Evolutionary conservation across 1,140 invertebrate species (phyloP), one percentile per base, ranked within the genome.

Genomic region (Camponotus pennsylvanicus): DNA sequence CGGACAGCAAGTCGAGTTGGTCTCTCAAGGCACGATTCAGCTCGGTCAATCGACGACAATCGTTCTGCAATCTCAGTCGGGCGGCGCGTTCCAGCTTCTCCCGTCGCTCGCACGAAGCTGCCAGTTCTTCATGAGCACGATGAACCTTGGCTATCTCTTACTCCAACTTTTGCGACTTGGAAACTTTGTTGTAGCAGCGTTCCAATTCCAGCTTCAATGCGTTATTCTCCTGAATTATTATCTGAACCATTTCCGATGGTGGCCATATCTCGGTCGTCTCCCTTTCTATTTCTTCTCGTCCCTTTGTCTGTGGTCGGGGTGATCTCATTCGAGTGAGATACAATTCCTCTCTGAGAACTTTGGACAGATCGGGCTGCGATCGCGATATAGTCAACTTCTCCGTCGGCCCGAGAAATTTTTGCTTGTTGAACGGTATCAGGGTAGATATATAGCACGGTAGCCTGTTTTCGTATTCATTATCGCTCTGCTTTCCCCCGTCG

Each of bases 61-160:
- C 98, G 18, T 96, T 96, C 93, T 99, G 98, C 86, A 99, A 95
- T 76, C 98, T 97, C 45, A 96, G 95, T 79, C 98, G 96, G 55
- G 98, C 97, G 2, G 98, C 97, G 66, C 97, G 95, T 95, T 99
- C 98, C 4, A 99, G 94, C 82, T 97, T 96, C 94, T 99, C 98
- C 59, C 98, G 95, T 73, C 98, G 96, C 91, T 99, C 98, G 73
- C 98, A 98, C 0, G 98, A 97, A 21, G 97, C 97, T 1, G 98
- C 97, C 37, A 99, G 94, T 87, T 98, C 97, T 92, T 99, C 98
- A 90, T 99, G 98, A 0, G 97, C 97, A 63, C 97, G 96, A 87
- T 98, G 98, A 0, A 99, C 97, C 93, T 98, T 98, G 42, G 97
- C 96, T 85, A 99, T 97, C 95, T 99, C 98, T 91, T 98, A 96